Evolutionary conservation across 2,113 vertebrate species (phyloP).

Genomic region (Aldabrachelys gigantea): DNA sequence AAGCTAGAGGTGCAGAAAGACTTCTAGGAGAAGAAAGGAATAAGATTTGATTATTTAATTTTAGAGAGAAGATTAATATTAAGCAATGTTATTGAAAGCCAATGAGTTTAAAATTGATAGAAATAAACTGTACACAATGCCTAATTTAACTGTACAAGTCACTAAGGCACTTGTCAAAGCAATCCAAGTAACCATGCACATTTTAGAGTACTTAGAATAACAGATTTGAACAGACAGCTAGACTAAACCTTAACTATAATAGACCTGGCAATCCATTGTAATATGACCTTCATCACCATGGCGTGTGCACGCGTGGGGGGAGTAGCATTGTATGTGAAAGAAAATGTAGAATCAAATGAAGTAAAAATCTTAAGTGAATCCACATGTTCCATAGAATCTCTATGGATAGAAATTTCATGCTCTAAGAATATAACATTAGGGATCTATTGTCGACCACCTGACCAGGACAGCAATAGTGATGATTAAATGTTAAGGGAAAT

Average conservation of each 20-base stretch:
- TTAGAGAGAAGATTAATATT: neutral
- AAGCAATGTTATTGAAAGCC: neutral
- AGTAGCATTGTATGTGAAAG: no score
- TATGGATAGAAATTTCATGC: no score
- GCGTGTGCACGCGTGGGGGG: no score
- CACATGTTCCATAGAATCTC: no score
- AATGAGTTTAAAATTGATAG: neutral
- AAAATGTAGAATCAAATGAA: no score
- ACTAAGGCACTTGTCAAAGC: neutral
- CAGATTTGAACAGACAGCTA: neutral
- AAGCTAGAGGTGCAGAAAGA: neutral
- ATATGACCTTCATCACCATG: no score
- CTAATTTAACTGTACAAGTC: neutral
- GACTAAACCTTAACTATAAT: no score
- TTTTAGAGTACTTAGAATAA: neutral
- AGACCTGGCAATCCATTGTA: neutral
- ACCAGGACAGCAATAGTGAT: no score
- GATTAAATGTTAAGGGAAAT: no score
- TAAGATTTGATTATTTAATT: neutral
- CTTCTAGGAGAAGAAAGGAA: neutral
- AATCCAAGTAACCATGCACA: neutral
- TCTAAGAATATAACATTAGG: no score
- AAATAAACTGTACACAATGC: neutral
- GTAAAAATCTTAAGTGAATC: no score
- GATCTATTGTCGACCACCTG: no score